phyloP scores from a whole-genome alignment of 2,888 invertebrate species.

The Cerastis rubricosa region DNA sequence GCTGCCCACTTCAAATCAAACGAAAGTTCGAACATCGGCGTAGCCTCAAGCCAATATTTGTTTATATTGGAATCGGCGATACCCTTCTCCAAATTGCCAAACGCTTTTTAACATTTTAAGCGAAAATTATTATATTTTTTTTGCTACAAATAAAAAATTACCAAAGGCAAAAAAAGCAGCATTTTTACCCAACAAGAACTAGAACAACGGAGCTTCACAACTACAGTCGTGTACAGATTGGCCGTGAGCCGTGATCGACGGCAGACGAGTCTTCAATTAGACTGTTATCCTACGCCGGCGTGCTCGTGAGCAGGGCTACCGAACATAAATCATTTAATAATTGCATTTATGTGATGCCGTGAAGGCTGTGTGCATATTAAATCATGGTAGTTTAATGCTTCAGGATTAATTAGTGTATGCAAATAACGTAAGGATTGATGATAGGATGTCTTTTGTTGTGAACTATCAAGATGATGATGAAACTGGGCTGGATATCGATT shows the following conservation, averaged over 20 bases:
- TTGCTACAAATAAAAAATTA: no score
- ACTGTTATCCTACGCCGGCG: constrained; percentile 65
- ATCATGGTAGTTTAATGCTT: constrained; percentile 46
- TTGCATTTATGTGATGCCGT: constrained; percentile 57
- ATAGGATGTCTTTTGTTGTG: constrained; percentile 14
- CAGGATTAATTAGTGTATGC: constrained; percentile 25
- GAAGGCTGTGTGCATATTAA: constrained; percentile 59
- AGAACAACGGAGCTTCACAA: constrained; percentile 66
- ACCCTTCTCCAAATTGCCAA: neutral
- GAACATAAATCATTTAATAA: constrained; percentile 65
- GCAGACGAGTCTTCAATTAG: constrained; percentile 79
- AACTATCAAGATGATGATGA: no score
- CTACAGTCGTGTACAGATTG: constrained; percentile 76
- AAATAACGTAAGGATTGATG: constrained; percentile 33
- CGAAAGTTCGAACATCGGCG: neutral
- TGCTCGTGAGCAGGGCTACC: constrained; percentile 62
- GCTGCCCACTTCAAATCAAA: neutral
- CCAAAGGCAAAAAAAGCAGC: constrained; percentile 51
- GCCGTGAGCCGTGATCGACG: constrained; percentile 78
- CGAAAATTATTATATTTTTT: neutral
- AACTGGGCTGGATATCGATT: neutral
- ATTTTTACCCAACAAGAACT: constrained; percentile 72
- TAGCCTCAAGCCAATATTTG: neutral
- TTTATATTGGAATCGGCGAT: neutral
- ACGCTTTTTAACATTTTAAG: neutral